Evolutionary conservation across 2,113 vertebrate species (phyloP), one percentile per base, ranked within the genome.

Genomic region (Dasyurus viverrinus): DNA sequence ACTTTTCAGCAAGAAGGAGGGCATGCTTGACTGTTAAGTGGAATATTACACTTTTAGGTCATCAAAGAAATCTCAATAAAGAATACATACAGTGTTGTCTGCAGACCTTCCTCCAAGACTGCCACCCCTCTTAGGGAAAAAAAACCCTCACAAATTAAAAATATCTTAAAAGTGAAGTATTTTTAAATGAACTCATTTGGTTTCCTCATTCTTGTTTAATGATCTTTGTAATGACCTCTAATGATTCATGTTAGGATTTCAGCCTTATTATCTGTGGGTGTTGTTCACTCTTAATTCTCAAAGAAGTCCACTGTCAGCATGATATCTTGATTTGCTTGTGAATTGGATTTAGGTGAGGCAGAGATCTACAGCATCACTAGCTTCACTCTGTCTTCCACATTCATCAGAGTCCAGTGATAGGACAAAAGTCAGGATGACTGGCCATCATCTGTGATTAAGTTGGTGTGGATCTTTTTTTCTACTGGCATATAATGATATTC

Each of bases 1-100:
- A 93, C 95, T 98, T 98, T 98, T 97, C 97, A 97, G 91, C 54
- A 92, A 96, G 94, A 97, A 97, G 84, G 96, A 91, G 97, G 46
- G 93, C 94, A 98, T 96, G 76, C 92, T 93, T 95, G 90, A 84
- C 54, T 96, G 50, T 54, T 97, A 97, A 94, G 91, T 97, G 94
- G 91, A 96, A 97, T 93, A 95, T 57, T 92, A 90, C 0, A 46
- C 46, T 23, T 97, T 94, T 93, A 97, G 91, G 95, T 84, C 68
- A 95, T 94, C 94, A 94, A 93, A 91, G 55, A 23, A 89, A 90
- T 26, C 10, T 55, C 94, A 93, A 26, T 92, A 95, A 94, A 91
- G 26, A 23, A 6, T 16, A 52, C 10, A 22, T 12, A 89, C 6
- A 68, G 47, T 93, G 48, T 91, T 89, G 19, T 2, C 19, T 89